Evolutionary conservation across 1,140 invertebrate species (phyloP), one percentile per base, ranked within the genome.

Genomic region (Zaprionus camerounensis): DNA sequence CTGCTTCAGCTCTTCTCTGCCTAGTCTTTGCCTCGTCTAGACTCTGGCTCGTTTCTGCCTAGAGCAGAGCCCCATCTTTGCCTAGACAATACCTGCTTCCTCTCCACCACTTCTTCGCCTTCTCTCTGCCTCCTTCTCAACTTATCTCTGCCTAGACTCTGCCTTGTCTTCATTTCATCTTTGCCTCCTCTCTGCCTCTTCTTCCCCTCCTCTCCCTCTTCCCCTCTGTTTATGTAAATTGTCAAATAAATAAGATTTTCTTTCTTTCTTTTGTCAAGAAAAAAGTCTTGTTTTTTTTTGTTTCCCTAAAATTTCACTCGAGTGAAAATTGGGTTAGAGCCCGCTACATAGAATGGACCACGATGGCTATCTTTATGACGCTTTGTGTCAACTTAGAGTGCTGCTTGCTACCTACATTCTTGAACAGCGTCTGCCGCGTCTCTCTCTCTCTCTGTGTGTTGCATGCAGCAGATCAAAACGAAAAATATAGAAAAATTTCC

Each of bases 261-360:
- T 78, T 70, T 31, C 26, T 56, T 31, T 38, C 31, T 66, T 57
- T 65, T 38, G 46, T 20, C 28, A n/a, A 41, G 7, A 31, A 31
- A 41, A 41, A 41, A n/a, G 5, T 22, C 17, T 20, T 49, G 17
- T 20, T 49, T 49, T 24, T 51, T 51, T 51, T 2, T 24, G 20
- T 51, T 51, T 51, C 58, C 62, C 57, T 28, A 69, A 74, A 87
- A 81, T 83, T 84, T 80, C 86, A 59, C 73, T 88, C 69, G 59
- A 69, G 78, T 88, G 83, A 87, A 87, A 87, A 83, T 87, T 88
- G 81, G 84, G 83, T 86, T 87, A 61, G 53, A 20, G 41, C n/a
- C 15, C 34, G 31, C 34, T n/a, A 51, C 44, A 63, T 64, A 56
- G 31, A 71, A 66, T 64, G 61, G 22, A 71, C 13, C 34, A 73